Base-by-base conservation (phyloP, 2,888 invertebrate genomes). In the Tolmerus cingulatus region DNA sequence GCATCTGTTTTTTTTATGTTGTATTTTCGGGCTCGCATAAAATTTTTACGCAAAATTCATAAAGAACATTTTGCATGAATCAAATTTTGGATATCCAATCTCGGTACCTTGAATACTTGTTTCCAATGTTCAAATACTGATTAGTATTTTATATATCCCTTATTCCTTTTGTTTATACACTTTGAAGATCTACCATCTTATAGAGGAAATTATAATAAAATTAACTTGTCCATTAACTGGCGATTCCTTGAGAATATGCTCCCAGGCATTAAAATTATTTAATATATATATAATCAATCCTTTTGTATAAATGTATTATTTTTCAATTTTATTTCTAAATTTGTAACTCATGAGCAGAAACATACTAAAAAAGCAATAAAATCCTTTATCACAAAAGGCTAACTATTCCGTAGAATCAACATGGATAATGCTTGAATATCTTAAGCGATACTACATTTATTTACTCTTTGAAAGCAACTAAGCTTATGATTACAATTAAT, bases 401-500 rank as follows among this genome's bases (percentile, higher is more conserved):
- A 51, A 51, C n/a, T 51, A 51, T n/a, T 51, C 51, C n/a, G 51
- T 51, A 51, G 51, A 51, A n/a, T 51, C 16, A n/a, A 46, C 27
- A 43, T 51, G 23, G 46, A 27, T 79, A 79, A 16, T 16, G 79
- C 79, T 79, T 79, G 27, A 43, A 43, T 46, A 51, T 51, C 30
- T 34, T 79, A 43, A 46, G 43, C 51, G 51, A 46, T 46, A 79
- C 14, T 46, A 79, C 79, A 79, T 51, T 79, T 27, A 79, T 79
- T 46, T 43, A 79, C 46, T 16, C 12, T 51, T 79, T 79, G n/a
- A 79, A 51, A 46, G 30, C 14, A 79, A 79, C 79, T 79, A 79
- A 79, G 79, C 79, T 79, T 79, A 79, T 79, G 79, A 79, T 46
- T 79, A 79, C n/a, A 79, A 27, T 51, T 51, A 51, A 51, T 51